Conservation (phyloP, 2,113 vertebrate genomes). For the Sarotherodon lohbergeri region DNA sequence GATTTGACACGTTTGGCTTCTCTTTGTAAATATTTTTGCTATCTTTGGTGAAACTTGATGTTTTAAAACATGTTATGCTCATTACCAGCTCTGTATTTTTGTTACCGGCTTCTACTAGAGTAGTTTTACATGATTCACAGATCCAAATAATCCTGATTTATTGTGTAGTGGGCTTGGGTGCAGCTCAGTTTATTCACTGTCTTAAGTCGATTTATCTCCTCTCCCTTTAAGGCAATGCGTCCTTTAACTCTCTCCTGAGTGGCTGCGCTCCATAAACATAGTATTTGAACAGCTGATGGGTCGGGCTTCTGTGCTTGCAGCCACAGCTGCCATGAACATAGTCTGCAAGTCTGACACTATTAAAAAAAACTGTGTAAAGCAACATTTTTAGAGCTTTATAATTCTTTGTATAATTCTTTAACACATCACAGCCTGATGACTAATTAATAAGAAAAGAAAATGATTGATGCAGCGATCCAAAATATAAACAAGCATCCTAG, state of each 20-base stretch:
- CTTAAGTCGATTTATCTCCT: background rate
- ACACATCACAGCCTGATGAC: fast-evolving
- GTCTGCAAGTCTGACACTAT: background rate
- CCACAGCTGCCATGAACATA: background rate
- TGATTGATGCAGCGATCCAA: background rate
- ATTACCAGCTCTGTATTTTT: background rate
- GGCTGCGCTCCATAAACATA: background rate
- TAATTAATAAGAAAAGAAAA: background rate
- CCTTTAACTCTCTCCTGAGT: background rate
- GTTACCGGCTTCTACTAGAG: background rate
- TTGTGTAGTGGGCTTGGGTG: background rate
- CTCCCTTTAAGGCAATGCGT: background rate
- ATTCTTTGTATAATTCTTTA: background rate
- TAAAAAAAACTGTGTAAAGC: background rate
- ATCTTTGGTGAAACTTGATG: background rate
- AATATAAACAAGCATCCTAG: background rate
- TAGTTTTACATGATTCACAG: background rate
- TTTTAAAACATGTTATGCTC: background rate
- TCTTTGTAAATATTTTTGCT: background rate
- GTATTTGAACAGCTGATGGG: background rate
- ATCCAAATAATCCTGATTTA: background rate
- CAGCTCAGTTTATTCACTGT: background rate
- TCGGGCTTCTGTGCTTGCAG: background rate
- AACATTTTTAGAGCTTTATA: background rate
- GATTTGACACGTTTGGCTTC: background rate